Conservation (phyloP, 2,888 invertebrate genomes). For the Gryllus longicercus region DNA sequence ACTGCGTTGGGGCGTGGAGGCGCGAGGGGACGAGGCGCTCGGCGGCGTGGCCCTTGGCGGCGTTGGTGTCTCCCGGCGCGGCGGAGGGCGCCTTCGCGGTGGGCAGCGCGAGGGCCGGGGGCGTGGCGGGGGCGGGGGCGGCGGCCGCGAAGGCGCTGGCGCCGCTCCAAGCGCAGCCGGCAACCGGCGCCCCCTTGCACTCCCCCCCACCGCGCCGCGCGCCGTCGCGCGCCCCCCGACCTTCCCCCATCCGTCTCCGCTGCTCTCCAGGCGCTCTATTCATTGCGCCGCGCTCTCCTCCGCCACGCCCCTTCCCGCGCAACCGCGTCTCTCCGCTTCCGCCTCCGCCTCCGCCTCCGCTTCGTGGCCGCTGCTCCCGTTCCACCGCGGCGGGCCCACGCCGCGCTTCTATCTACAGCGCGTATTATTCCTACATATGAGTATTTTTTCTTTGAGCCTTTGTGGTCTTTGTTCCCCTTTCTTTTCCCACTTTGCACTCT, state of each 20-base stretch:
- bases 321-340: background rate
- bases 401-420: background rate
- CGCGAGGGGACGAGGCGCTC: too few species aligned
- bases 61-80: too few species aligned
- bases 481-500: background rate
- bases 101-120: too few species aligned
- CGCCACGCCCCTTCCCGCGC: background rate
- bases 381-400: background rate
- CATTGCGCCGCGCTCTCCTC: background rate
- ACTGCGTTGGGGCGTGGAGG: too few species aligned
- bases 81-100: too few species aligned
- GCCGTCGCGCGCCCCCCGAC: too few species aligned
- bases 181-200: background rate
- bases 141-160: background rate
- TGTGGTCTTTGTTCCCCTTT: slow-evolving; percentile 1
- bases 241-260: background rate
- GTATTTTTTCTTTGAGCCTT: background rate
- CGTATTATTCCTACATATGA: slow-evolving; percentile 1
- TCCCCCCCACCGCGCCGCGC: background rate
- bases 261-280: background rate
- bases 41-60: too few species aligned
- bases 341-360: background rate
- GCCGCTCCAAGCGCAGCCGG: background rate
- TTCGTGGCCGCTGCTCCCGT: background rate
- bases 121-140: too few species aligned